phyloP scores from a whole-genome alignment of 1,140 invertebrate genomes.

The Pachyrhynchus sulphureomaculatus region DNA sequence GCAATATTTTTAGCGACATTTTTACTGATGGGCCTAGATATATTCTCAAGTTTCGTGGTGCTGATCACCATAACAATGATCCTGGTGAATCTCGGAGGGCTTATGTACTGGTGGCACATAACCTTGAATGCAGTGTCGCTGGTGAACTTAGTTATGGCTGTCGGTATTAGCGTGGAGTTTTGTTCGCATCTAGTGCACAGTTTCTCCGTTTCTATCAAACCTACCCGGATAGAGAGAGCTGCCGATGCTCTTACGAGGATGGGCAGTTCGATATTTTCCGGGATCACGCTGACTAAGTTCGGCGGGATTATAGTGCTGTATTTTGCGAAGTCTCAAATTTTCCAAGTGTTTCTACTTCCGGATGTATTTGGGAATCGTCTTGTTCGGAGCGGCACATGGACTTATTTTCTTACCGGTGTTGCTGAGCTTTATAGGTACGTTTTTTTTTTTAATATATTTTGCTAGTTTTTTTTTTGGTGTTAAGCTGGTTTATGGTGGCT shows the following conservation, averaged over 20 bases:
- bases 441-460: constrained; percentile 66
- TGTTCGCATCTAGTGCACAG: constrained; percentile 95
- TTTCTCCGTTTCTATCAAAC: constrained; percentile 77
- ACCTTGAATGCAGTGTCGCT: constrained; percentile 95
- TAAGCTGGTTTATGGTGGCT: too few relatives aligned
- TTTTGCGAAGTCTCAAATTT: constrained; percentile 96
- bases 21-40: constrained; percentile 90
- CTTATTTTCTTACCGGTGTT: constrained; percentile 95
- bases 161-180: constrained; percentile 98
- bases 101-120: constrained; percentile 98
- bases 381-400: constrained; percentile 95
- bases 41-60: constrained; percentile 86
- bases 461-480: too few relatives aligned
- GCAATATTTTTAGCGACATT: constrained; percentile 95
- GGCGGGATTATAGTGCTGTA: constrained; percentile 92
- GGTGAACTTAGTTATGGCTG: constrained; percentile 98
- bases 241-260: constrained; percentile 83
- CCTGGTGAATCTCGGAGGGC: constrained; percentile 84
- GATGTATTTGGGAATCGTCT: constrained; percentile 96
- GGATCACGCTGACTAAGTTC: constrained; percentile 96
- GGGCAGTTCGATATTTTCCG: constrained; percentile 95
- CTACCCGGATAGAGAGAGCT: constrained; percentile 73
- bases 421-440: constrained; percentile 93
- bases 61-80: constrained; percentile 94
- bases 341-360: constrained; percentile 98